These are phyloP conservation scores for Parnassius glacialis DNA, from an alignment of 2,888 invertebrate genomes.

Conservation along the genomic window DNA sequence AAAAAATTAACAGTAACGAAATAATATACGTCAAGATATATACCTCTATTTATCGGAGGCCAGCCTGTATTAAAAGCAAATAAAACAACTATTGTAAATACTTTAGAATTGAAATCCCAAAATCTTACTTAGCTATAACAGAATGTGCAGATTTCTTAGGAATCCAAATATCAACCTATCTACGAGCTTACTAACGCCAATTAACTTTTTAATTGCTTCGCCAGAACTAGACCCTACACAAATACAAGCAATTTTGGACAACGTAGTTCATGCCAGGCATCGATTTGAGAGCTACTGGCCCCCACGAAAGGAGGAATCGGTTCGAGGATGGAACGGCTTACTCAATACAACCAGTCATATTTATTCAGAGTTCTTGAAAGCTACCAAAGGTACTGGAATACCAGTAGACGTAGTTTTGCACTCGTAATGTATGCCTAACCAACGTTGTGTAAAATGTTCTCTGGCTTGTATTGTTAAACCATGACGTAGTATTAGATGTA, in stretches of 20 bases:
- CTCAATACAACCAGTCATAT: slow-evolving; percentile 58
- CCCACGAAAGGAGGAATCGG: slow-evolving; percentile 45
- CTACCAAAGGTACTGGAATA: slow-evolving; percentile 64
- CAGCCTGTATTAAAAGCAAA: not conserved
- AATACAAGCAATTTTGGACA: slow-evolving; percentile 69
- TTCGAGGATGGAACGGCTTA: slow-evolving; percentile 58
- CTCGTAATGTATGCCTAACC: not conserved
- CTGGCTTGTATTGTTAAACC: not conserved
- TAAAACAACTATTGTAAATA: not conserved
- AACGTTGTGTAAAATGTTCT: no score
- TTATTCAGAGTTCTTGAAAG: slow-evolving; percentile 62
- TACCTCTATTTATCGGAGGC: not conserved
- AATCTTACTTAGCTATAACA: no score
- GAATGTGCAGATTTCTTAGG: not conserved
- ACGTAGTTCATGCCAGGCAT: slow-evolving; percentile 56
- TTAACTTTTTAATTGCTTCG: slow-evolving; percentile 52
- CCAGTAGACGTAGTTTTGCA: slow-evolving; percentile 45
- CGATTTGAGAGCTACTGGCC: slow-evolving; percentile 70
- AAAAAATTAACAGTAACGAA: not conserved
- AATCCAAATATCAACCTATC: slow-evolving; percentile 1
- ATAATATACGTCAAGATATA: not conserved
- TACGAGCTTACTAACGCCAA: slow-evolving; percentile 54
- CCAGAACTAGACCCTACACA: slow-evolving; percentile 72
- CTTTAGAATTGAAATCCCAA: no score
- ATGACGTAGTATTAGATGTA: not conserved